Evolutionary conservation across 1,140 invertebrate genomes (phyloP).

Genomic region (Zaprionus davidi): DNA sequence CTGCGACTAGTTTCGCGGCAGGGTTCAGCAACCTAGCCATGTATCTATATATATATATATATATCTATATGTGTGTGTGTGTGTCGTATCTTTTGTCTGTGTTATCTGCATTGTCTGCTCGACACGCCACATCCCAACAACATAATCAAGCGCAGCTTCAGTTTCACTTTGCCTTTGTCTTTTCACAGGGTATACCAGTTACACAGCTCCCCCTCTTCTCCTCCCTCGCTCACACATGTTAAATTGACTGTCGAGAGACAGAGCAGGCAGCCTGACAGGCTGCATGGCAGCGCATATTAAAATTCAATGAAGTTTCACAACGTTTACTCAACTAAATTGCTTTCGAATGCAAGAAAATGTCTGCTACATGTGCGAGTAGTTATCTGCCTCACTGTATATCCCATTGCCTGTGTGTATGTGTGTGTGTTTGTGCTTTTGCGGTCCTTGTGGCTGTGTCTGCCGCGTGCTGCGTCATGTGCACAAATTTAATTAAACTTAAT

Average conservation of each 20-base stretch:
- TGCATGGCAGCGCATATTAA: conserved; percentile 62
- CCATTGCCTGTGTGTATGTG: background rate
- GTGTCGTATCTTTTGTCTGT: background rate
- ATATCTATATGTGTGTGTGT: background rate
- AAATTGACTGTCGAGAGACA: conserved; percentile 4
- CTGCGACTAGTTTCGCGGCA: background rate
- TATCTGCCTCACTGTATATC: conserved; percentile 2
- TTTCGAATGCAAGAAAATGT: conserved; percentile 65
- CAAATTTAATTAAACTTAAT: conserved; percentile 77
- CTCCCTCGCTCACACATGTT: background rate
- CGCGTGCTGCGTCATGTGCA: conserved; percentile 50
- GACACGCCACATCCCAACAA: conserved; percentile 8
- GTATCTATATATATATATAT: background rate
- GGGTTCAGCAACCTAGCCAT: conserved; percentile 1
- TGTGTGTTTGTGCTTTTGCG: background rate
- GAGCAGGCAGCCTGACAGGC: background rate
- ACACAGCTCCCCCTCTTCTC: background rate
- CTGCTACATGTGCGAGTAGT: conserved; percentile 21
- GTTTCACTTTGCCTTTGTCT: conserved; percentile 10
- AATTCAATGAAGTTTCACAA: conserved; percentile 74
- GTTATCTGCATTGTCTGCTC: conserved; percentile 5
- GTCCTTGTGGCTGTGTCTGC: conserved; percentile 34
- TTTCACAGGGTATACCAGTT: conserved; percentile 17
- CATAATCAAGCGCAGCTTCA: conserved; percentile 25
- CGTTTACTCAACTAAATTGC: conserved; percentile 77